Evolutionary conservation across 2,797 vertebrate species (phyloP), one percentile per base, ranked within the genome.

Genomic region (Bovichtus variegatus): DNA sequence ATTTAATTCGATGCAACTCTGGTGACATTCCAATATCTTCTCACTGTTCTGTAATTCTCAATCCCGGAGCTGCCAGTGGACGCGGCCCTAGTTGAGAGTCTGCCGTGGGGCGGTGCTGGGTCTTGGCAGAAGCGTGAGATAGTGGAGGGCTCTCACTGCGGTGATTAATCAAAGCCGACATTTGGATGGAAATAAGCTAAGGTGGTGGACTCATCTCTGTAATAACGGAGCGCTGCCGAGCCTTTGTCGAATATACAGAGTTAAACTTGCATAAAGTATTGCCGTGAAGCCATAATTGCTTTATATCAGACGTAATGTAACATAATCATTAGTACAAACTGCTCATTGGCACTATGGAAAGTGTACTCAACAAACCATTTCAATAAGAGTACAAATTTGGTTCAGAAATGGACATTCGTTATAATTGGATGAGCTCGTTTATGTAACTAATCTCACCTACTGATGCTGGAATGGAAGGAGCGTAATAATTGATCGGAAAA

Each of bases 121-220:
- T 75, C 84, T 88, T 93, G 87, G 90, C 92, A 91, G 87, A 78
- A 76, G 83, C 79, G 59, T 64, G 73, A 74, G 71, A 81, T 76
- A 89, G 84, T 84, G 85, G 76, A 89, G 86, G 84, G 83, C 76
- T 88, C 81, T 90, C 82, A 51, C 73, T 29, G 69, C 87, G 90
- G 90, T 91, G 87, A 94, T 94, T 94, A 90, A 95, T 94, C 90
- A 92, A 87, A 85, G 87, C 80, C 91, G 93, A 92, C 90, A 85
- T 89, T 88, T 86, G 88, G 81, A 88, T 91, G 87, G 91, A 93
- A 92, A 94, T 89, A 82, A 89, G 82, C 60, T 55, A 80, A 85
- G 86, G 83, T 81, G 78, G 82, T 85, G 69, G 80, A 72, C 82
- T 89, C 87, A 71, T 89, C 83, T 79, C 81, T 29, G 86, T 78